Percentiles rank a stretch among this genome's conserved stretches.
Conservation (phyloP, 2,797 vertebrate species). For the Carapus acus region DNA sequence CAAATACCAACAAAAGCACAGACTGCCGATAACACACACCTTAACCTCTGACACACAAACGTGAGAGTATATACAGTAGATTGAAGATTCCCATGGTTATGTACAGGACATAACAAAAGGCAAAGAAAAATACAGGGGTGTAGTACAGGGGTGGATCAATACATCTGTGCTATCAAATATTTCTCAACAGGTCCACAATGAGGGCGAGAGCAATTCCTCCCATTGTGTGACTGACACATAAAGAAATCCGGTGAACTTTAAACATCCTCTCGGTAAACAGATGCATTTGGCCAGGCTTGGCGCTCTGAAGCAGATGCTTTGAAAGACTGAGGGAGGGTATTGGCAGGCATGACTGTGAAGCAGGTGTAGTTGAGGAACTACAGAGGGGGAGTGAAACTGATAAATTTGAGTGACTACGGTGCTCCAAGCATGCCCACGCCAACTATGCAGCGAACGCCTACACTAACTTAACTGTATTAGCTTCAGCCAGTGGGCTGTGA, state of each 20-base stretch:
- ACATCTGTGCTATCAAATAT: constrained; percentile 15
- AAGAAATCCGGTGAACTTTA: constrained; percentile 16
- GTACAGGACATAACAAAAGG: no score
- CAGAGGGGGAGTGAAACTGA: no score
- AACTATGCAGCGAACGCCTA: no score
- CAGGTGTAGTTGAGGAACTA: constrained; percentile 23
- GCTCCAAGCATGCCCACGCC: no score
- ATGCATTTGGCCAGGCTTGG: constrained; percentile 44
- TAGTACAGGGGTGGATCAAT: constrained; percentile 23
- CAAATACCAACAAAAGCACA: constrained; percentile 3
- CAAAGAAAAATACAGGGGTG: not conserved
- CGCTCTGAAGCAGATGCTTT: constrained; percentile 42
- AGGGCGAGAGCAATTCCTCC: constrained; percentile 38
- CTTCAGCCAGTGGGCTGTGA: constrained; percentile 54
- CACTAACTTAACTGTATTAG: constrained; percentile 49
- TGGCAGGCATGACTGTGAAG: constrained; percentile 11
- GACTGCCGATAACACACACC: constrained; percentile 39
- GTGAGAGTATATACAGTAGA: no score
- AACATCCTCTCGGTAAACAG: constrained; percentile 39
- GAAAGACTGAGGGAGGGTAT: constrained; percentile 18
- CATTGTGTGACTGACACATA: no score
- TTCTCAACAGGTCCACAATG: constrained; percentile 36
- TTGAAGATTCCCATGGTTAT: no score
- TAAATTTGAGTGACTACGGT: no score
- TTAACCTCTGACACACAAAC: constrained; percentile 16